These are phyloP conservation scores for Helicorthomorpha holstii DNA, from an alignment of 1,140 invertebrate species.

Conservation along the genomic window DNA sequence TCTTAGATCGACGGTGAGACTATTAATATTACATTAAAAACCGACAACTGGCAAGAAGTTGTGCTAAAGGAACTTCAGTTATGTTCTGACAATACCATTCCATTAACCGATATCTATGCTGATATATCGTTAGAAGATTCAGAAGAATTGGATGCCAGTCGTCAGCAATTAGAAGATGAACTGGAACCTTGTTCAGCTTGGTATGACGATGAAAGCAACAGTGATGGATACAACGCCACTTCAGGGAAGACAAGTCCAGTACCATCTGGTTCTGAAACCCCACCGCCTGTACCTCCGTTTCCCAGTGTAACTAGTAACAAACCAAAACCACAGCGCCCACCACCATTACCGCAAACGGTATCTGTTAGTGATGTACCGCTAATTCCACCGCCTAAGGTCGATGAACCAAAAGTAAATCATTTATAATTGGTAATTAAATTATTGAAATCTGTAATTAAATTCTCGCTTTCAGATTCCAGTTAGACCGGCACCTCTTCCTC, in stretches of 20 bases:
- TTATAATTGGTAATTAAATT: neutral
- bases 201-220: neutral
- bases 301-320: neutral
- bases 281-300: neutral
- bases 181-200: neutral
- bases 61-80: slow-evolving; percentile 64
- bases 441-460: slow-evolving; percentile 3
- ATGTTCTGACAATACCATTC: slow-evolving; percentile 62
- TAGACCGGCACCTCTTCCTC: neutral
- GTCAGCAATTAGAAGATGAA: neutral
- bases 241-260: neutral
- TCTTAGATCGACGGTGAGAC: slow-evolving; percentile 45
- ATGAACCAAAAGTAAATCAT: slow-evolving; percentile 4
- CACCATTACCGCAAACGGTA: neutral
- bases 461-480: neutral
- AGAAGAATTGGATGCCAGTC: slow-evolving; percentile 6
- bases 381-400: neutral
- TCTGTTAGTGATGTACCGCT: neutral
- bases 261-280: neutral
- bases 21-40: slow-evolving; percentile 58
- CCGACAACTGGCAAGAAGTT: slow-evolving; percentile 60
- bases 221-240: neutral
- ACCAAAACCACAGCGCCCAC: neutral
- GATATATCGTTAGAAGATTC: slow-evolving; percentile 7
- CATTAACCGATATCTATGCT: slow-evolving; percentile 31